A percentile compares a stretch with the other conserved stretches of the same genome.
Evolutionary conservation across 2,113 vertebrate species (phyloP).

Genomic region (Phalacrocorax brasilianus): DNA sequence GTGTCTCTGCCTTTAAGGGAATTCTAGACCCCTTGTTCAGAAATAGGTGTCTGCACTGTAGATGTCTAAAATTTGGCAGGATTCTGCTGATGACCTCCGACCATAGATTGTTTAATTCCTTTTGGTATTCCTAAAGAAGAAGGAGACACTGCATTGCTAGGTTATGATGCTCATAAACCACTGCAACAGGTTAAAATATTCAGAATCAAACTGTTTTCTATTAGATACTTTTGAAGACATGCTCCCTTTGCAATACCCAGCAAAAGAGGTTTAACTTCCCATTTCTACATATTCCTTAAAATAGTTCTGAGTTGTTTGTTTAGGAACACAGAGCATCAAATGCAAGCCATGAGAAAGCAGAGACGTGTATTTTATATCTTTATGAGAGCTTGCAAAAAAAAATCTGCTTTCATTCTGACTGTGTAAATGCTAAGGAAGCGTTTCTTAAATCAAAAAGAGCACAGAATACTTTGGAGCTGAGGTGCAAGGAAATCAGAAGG

Average conservation of each 20-base stretch:
- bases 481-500: background rate
- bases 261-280: background rate
- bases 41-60: background rate
- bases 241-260: background rate
- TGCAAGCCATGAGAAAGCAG: background rate
- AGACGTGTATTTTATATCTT: background rate
- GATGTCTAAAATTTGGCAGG: background rate
- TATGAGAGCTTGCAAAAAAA: background rate
- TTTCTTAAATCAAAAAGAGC: background rate
- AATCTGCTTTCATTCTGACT: background rate
- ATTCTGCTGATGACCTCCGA: background rate
- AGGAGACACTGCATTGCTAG: background rate
- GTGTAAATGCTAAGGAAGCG: background rate
- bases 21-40: background rate
- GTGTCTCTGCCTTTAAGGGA: background rate
- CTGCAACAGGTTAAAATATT: fast-evolving
- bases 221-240: background rate
- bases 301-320: background rate
- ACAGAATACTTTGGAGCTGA: background rate
- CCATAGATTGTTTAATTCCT: background rate
- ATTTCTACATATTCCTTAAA: background rate
- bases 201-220: background rate
- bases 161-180: background rate
- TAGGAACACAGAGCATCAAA: background rate
- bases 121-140: background rate